Evolutionary conservation across 2,797 vertebrate genomes (phyloP), one percentile per base, ranked within the genome.

Genomic region (Gymnothorax javanicus): DNA sequence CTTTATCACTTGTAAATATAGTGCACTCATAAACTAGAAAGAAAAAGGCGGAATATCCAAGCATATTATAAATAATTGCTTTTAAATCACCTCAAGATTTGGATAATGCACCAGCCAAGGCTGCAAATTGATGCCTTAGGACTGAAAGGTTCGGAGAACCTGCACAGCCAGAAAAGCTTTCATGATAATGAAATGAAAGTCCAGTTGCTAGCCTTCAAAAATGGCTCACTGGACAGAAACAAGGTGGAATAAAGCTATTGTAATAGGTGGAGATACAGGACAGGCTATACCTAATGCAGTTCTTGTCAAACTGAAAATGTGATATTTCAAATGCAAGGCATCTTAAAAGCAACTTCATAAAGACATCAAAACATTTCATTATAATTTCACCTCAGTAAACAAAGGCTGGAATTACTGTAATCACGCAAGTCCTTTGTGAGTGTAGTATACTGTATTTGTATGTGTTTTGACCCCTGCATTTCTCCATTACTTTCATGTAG

Each of bases 151-250:
- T 87, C 86, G 59, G 87, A 90, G 88, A 87, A 87, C 67, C 54
- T 73, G 77, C 90, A 89, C 87, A 92, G 92, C 93, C 91, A 93
- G 91, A 90, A 94, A 94, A 90, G 86, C 93, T 94, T 93, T 94
- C 92, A 93, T 89, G 85, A 86, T 91, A 93, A 91, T 91, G 90
- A 89, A 90, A 71, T 82, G 71, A 88, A 71, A 85, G 77, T 85
- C 71, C 57, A 89, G 87, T 52, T 84, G 84, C 87, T 87, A 81
- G 69, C 67, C 83, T 77, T 84, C 56, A 43, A 33, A 75, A 43
- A 60, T 83, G 85, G 81, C 69, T 75, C 67, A 84, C 82, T 50
- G 82, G 43, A 52, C 15, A 33, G 71, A 86, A 59, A 59, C 58
- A 50, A 79, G 17, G 13, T 59, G 82, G 88, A 91, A 92, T 91